phyloP scores from a whole-genome alignment of 2,113 vertebrate species.

The Mustelus asterias region DNA sequence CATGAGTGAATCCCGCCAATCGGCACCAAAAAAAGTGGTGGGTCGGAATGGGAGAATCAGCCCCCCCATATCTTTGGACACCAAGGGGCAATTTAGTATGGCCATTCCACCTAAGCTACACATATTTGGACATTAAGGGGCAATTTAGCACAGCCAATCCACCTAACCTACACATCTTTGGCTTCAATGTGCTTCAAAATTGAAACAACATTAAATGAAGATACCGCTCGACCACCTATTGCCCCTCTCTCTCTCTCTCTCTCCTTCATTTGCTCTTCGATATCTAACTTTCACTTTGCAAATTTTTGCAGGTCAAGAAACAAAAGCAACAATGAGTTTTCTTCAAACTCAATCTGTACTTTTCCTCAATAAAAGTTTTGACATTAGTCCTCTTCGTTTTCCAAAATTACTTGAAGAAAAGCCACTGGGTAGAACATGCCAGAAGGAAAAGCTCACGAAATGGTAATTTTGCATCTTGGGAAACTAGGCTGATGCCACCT shows the following conservation, averaged over 20 bases:
- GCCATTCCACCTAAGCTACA: no score
- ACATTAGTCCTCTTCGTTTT: background rate
- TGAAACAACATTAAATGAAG: background rate
- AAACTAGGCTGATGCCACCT: background rate
- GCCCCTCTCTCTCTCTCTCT: background rate
- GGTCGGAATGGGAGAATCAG: no score
- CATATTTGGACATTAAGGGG: no score
- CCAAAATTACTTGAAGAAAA: background rate
- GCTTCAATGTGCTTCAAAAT: background rate
- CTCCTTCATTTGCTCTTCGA: background rate
- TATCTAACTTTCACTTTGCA: background rate
- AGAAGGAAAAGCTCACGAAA: background rate
- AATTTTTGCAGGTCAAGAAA: background rate
- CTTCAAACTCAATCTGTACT: background rate
- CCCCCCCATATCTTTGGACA: no score
- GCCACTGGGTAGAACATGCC: background rate
- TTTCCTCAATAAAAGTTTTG: background rate
- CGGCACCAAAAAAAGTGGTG: no score
- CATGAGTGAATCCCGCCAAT: no score
- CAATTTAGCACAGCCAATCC: no score
- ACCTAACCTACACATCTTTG: no score
- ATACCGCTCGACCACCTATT: background rate
- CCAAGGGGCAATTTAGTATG: no score
- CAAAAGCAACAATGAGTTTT: background rate
- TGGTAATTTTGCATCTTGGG: background rate